Evolutionary conservation across 2,113 vertebrate genomes (phyloP).

Genomic region (Xiphophorus maculatus): DNA sequence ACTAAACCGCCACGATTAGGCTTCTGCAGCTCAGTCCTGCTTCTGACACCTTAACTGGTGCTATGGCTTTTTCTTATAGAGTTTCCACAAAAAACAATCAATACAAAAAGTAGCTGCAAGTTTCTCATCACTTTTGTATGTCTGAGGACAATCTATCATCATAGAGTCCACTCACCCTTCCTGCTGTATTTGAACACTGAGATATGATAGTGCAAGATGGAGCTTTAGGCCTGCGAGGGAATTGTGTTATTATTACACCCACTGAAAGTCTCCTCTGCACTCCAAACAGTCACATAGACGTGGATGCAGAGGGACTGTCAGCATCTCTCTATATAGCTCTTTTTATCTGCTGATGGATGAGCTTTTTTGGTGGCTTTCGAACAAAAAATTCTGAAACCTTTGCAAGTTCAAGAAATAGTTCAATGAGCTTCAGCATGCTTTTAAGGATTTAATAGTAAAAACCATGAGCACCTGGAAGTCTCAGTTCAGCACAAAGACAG

Average conservation of each 20-base stretch:
- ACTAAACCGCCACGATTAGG: constrained; percentile 42
- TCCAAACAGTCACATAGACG: not conserved
- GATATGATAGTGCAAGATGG: constrained; percentile 28
- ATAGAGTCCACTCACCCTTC: constrained; percentile 28
- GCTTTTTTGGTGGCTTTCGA: not conserved
- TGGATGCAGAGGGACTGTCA: not conserved
- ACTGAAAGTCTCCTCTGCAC: constrained; percentile 47
- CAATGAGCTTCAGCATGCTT: not conserved
- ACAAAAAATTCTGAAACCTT: not conserved
- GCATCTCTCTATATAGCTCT: not conserved
- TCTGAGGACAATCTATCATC: constrained; percentile 68
- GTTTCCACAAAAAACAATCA: constrained; percentile 54
- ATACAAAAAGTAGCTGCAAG: constrained; percentile 51
- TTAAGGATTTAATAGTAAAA: not conserved
- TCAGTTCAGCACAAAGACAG: not conserved
- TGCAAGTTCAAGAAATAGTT: not conserved
- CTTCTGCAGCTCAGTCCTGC: constrained; percentile 25
- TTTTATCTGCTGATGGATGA: constrained; percentile 5
- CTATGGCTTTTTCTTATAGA: constrained; percentile 44
- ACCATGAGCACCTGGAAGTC: not conserved
- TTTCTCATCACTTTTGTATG: constrained; percentile 58
- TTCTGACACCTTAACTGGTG: constrained; percentile 59
- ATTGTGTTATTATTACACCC: constrained; percentile 33
- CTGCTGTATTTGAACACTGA: constrained; percentile 27
- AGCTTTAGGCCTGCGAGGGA: constrained; percentile 24